Conservation (phyloP, 2,113 vertebrate species). For the Archilochus colubris region DNA sequence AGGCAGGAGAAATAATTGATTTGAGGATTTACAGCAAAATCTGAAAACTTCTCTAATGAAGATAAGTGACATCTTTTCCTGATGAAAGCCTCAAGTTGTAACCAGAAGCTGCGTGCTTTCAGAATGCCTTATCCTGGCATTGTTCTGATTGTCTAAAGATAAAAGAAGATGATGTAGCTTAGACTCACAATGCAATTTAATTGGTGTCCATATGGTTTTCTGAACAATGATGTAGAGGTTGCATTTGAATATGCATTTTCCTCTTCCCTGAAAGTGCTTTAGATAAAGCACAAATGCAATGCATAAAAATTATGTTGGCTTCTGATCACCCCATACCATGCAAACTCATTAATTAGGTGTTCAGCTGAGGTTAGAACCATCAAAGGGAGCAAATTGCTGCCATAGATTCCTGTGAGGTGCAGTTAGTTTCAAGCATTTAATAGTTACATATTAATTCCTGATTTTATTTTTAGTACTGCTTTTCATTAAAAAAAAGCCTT, state of each 20-base stretch:
- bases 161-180: background rate
- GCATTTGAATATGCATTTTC: background rate
- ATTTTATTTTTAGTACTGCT: background rate
- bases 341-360: background rate
- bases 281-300: background rate
- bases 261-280: background rate
- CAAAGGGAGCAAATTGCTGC: background rate
- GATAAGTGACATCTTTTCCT: background rate
- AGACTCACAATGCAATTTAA: background rate
- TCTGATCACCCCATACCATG: background rate
- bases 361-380: background rate
- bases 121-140: background rate
- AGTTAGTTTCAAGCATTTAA: background rate
- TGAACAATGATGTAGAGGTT: background rate
- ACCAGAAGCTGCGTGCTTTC: background rate
- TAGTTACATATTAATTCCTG: background rate
- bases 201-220: constrained; percentile 16
- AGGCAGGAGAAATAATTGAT: background rate
- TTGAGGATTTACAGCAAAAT: constrained; percentile 2
- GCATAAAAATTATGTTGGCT: background rate
- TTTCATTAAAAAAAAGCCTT: background rate
- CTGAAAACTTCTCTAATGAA: background rate
- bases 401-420: background rate
- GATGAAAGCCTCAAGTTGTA: background rate
- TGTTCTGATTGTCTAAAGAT: background rate